Conservation (phyloP, 2,888 invertebrate genomes). For the Stenotaenia linearis region DNA sequence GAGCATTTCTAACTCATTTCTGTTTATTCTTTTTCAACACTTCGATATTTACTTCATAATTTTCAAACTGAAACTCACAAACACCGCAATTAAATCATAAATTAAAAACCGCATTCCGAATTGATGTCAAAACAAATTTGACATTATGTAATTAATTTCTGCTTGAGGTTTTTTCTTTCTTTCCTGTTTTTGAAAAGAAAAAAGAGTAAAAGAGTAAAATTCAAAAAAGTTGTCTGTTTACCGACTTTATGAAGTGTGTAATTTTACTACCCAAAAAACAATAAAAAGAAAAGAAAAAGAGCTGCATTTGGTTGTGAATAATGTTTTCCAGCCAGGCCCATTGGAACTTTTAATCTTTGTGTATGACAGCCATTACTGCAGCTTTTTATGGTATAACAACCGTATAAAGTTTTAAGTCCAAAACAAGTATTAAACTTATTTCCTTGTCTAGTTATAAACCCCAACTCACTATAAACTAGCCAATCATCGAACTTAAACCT, state of each 20-base stretch:
- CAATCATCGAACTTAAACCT: not conserved
- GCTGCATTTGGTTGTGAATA: not conserved
- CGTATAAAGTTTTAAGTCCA: not conserved
- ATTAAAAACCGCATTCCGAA: too few species aligned
- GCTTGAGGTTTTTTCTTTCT: too few species aligned
- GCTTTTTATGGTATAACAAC: not conserved
- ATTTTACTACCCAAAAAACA: not conserved
- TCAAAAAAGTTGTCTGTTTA: not conserved
- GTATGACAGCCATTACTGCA: not conserved
- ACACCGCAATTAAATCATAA: too few species aligned
- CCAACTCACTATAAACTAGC: not conserved
- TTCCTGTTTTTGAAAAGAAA: not conserved
- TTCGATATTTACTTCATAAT: too few species aligned
- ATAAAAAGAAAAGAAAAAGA: not conserved
- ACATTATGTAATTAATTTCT: too few species aligned
- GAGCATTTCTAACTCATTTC: not conserved
- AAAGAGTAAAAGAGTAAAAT: not conserved
- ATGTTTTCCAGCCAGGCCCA: not conserved
- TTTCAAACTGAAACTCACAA: too few species aligned
- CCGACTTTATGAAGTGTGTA: not conserved
- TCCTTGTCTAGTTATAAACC: not conserved
- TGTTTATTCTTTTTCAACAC: not conserved
- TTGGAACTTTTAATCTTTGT: not conserved
- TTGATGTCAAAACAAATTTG: too few species aligned
- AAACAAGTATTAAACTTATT: not conserved